Base-by-base conservation (phyloP, 2,888 invertebrate species). In the Ophion ellenae region DNA sequence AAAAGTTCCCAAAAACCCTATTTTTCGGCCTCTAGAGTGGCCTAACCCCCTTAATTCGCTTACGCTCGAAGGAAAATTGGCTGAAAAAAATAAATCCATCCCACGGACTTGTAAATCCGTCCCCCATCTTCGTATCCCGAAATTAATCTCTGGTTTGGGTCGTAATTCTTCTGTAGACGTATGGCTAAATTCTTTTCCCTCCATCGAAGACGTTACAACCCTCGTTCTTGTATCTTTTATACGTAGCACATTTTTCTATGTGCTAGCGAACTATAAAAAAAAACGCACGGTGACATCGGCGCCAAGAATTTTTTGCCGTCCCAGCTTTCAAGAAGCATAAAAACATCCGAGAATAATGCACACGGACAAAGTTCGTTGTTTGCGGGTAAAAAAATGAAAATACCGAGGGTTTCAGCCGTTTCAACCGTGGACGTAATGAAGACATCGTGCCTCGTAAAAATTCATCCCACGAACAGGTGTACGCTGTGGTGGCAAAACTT, bases 371-470 rank as follows among this genome's bases (percentile, higher is more conserved):
- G 14, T 17, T 28, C 40, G 40, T 40, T 40, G 7, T 6, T 40
- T 1, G 40, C 40, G 3, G 7, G 9, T 5, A 0, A 40, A 40
- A 40, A 40, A 40, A 40, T 40, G 9, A 40, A 32, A 64, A 32
- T 24, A 61, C 64, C 45, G 45, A 45, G 40, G 36, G 5, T 14
- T 57, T 59, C 53, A n/a, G 59, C 32, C 36, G 28, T 59, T 57
- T 32, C 71, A 71, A 24, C 36, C 32, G 17, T 9, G 9, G 11
- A 47, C 20, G 36, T 57, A 71, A 71, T n/a, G 71, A 57, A 71
- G 71, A 57, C n/a, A 70, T 71, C 57, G 57, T 57, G 53, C 28
- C 70, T 53, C 70, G 53, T 70, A 53, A 70, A 70, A 70, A 53
- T 17, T 53, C 70, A 6, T 24, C 28, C 74, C 20, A 40, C 11